Evolutionary conservation across 2,888 invertebrate species (phyloP), one percentile per base, ranked within the genome.

Genomic region (Platerodrilus igneus): DNA sequence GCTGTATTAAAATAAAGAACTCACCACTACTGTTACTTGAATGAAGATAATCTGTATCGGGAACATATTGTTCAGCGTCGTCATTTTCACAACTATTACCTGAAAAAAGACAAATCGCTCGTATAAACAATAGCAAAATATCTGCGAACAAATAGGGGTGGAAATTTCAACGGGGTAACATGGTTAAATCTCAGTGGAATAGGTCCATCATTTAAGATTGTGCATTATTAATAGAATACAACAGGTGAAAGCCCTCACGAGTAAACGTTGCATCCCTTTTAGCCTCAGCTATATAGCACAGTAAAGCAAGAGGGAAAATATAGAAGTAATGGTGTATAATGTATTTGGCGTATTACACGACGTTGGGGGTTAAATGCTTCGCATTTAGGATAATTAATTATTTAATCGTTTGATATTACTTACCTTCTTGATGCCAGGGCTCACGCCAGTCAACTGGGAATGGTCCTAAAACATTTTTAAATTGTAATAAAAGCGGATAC

Each of bases 11-110:
- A 21, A n/a, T n/a, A n/a, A 26, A 22, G 33, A 15, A 31, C 31
- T 14, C 39, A 46, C 46, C 42, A 37, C 21, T 21, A 11, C 34
- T 40, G 14, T 40, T 40, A 31, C 51, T 57, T 4, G 54, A 23
- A 27, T 50, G 45, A 15, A 55, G 55, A 37, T 56, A 58, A 46
- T 59, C 64, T 22, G 67, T 66, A 52, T 73, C 73, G 15, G 72
- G 71, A 17, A 72, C 71, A 57, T 70, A 73, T 41, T 73, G 72
- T 50, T 73, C 73, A 50, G 70, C 72, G 49, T 73, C 73, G 49
- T 74, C 73, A 2, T 72, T 73, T 55, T 71, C 74, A 46, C 73
- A 74, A 52, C 72, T 72, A 50, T 70, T 72, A 36, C 72, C 74
- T 74, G 56, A 22, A 39, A 47, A 42, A 41, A 37, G 43, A 41